Conservation (phyloP, 2,888 invertebrate genomes). For the Trissolcus brochymenae region DNA sequence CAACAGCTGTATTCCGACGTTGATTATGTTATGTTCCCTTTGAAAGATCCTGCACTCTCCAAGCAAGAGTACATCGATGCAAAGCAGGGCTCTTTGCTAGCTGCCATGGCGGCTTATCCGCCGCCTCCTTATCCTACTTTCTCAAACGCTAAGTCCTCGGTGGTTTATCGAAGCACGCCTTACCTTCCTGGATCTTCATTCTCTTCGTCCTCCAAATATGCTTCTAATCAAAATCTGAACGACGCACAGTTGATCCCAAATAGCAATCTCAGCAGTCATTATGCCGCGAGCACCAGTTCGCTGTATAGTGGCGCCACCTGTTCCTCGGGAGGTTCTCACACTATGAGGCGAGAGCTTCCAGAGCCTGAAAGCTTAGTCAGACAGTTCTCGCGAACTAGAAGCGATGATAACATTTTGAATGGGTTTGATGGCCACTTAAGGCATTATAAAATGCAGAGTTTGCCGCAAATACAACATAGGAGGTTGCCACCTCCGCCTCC, state of each 20-base stretch:
- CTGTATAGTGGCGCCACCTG: conserved; percentile 76
- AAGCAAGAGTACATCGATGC: conserved; percentile 94
- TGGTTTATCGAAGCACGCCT: conserved; percentile 89
- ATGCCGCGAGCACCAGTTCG: conserved; percentile 76
- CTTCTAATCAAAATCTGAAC: conserved; percentile 86
- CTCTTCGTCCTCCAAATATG: conserved; percentile 84
- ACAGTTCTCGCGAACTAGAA: conserved; percentile 81
- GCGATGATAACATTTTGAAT: conserved; percentile 89
- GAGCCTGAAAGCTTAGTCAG: conserved; percentile 66
- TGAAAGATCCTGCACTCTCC: conserved; percentile 92
- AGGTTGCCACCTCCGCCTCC: conserved; percentile 80
- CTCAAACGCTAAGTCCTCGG: conserved; percentile 80
- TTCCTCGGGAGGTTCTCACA: conserved; percentile 75
- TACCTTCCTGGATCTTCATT: conserved; percentile 83
- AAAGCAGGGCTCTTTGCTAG: conserved; percentile 86
- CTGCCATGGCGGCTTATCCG: conserved; percentile 80
- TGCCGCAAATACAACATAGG: conserved; percentile 77
- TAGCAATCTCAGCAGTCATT: conserved; percentile 72
- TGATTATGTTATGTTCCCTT: conserved; percentile 93
- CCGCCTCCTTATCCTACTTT: conserved; percentile 77
- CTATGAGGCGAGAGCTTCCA: conserved; percentile 73
- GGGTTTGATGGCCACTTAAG: conserved; percentile 77
- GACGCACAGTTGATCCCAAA: conserved; percentile 67
- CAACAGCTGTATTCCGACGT: conserved; percentile 94
- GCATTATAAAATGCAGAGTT: conserved; percentile 65